Evolutionary conservation across 2,113 vertebrate species (phyloP), one percentile per base, ranked within the genome.

Genomic region (Callopanchax toddi): DNA sequence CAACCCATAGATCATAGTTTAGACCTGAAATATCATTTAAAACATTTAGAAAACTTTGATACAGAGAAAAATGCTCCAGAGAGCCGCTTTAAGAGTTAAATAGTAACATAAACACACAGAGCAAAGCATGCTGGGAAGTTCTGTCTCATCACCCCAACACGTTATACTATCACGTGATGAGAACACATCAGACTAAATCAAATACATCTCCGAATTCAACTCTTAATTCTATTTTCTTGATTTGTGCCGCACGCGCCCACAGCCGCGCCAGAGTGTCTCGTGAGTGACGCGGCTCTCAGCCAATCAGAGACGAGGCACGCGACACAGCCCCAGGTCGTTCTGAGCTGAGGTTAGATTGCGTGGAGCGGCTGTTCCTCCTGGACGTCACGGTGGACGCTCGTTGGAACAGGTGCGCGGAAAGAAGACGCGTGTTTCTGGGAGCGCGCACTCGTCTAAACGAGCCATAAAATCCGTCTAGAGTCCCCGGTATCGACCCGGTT

Each of bases 221-320:
- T 37, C 4, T 36, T n/a, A n/a, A 10, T 4, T 23, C 21, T 23
- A 8, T 9, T 20, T 46, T 22, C 11, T 11, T 46, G 11, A 21
- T 46, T 16, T 29, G 16, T 17, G 25, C 11, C 29, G 23, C 6
- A 39, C 34, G 6, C 12, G 22, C 16, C 8, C 42, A 11, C 17
- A 43, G 40, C n/a, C n/a, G 11, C 8, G 34, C 11, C 36, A 37
- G 36, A n/a, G n/a, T n/a, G n/a, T 3, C 10, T 44, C 42, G 9
- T 84, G 87, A 92, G 56, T 11, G 91, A 82, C 89, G 86, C 64
- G 17, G 15, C 60, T 56, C 45, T 60, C 54, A 77, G 74, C 91
- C 91, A 92, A 92, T 90, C 86, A 70, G 61, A 74, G 76, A 53
- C 11, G 15, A 68, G 80, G 13, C 43, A 4, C 39, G 23, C 4